Base-by-base conservation (phyloP, 2,888 invertebrate genomes). In the Chloroclystis v-ata region DNA sequence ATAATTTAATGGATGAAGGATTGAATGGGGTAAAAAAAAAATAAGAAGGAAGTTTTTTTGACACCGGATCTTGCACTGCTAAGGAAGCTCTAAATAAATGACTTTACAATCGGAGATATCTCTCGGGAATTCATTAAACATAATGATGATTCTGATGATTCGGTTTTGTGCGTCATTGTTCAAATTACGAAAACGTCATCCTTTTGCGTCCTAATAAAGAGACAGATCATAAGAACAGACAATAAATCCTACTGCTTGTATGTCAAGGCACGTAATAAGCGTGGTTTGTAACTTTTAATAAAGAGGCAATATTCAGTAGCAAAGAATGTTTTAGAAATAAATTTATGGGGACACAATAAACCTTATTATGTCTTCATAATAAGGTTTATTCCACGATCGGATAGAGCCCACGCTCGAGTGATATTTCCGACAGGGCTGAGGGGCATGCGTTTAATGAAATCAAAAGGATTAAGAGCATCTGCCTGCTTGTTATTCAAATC, bases 401-500 rank as follows among this genome's bases (percentile, higher is more conserved):
- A 73, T 72, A 70, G 73, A 73, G 67, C 70, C 75, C 66, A 66
- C 73, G 72, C 76, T 80, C 80, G 78, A 85, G 82, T 85, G 87
- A 87, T 87, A 86, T 86, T 86, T 87, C 87, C 86, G 87, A 86
- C 86, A 84, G 71, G 73, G 72, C 73, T 73, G 74, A 81, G 75
- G 79, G 82, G 84, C 86, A 85, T 84, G 86, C 82, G 80, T 84
- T 85, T 83, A 87, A 86, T 84, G 82, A 85, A 86, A 86, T 86
- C 83, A 87, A 86, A 86, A 82, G 87, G 87, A 87, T 87, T 86
- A 86, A 85, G 74, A 82, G 85, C 87, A 87, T 87, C 87, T 87
- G 87, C 85, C 83, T 80, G 77, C 79, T 87, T 87, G 83, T 86
- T 87, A 86, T 86, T 87, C 82, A 87, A 87, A 86, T 86, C 84